phyloP scores from a whole-genome alignment of 2,113 vertebrate species.

The Uria aalge region DNA sequence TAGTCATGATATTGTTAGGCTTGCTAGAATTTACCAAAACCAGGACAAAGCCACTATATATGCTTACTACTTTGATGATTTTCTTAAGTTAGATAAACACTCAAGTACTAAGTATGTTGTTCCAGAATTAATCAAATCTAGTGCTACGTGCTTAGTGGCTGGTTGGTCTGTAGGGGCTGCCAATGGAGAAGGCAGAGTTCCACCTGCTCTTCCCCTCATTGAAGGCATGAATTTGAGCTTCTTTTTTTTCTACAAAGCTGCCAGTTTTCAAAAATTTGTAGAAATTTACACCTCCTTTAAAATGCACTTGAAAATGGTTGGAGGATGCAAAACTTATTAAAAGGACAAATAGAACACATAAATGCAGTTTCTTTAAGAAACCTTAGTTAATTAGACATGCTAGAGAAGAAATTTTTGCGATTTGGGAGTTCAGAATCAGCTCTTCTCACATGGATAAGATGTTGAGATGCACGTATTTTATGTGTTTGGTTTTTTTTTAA shows the following conservation, averaged over 20 bases:
- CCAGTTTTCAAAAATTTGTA: not conserved
- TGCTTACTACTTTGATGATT: not conserved
- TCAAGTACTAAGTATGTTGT: not conserved
- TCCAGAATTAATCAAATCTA: not conserved
- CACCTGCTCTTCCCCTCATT: not conserved
- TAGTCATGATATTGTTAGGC: not conserved
- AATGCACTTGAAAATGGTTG: not conserved
- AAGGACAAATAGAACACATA: rapidly evolving
- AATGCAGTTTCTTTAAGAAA: not conserved
- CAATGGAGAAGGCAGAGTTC: not conserved
- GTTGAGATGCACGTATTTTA: not conserved
- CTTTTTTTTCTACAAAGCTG: not conserved
- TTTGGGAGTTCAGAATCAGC: not conserved
- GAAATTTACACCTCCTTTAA: not conserved
- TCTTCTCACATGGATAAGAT: not conserved
- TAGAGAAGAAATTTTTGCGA: not conserved
- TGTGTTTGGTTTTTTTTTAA: not conserved
- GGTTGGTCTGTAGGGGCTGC: not conserved
- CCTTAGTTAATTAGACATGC: not conserved
- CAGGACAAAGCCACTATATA: not conserved
- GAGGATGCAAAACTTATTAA: not conserved
- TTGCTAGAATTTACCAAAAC: not conserved
- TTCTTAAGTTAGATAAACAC: not conserved
- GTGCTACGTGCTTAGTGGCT: not conserved
- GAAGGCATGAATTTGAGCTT: not conserved